Evolutionary conservation across 2,113 vertebrate genomes (phyloP), one percentile per base, ranked within the genome.

Genomic region (Mormoops blainvillei): DNA sequence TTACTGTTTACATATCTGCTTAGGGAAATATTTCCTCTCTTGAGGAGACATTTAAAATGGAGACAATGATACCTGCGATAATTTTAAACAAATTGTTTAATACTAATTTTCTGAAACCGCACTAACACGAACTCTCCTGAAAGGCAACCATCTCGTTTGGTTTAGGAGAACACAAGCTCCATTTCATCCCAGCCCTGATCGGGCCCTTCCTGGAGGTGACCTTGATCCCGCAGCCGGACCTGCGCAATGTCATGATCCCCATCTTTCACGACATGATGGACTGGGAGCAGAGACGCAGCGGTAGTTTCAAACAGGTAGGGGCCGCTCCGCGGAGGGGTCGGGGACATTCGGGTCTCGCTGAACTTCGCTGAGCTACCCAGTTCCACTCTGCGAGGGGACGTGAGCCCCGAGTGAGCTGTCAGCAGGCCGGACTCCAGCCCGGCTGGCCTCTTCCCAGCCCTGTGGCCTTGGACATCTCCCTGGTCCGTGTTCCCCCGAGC

Each of bases 211-310:
- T 99, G 95, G 99, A 99, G 98, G 99, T 99, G 97, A 99, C 99
- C 31, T 97, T 99, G 98, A 99, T 99, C 73, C 99, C 99, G 77
- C 99, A 99, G 97, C 99, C 99, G 8, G 99, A 99, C 97, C 98
- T 99, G 89, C 99, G 99, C 87, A 99, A 99, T 93, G 99, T 99
- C 96, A 99, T 99, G 99, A 99, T 99, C 98, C 99, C 99, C 56
- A 99, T 99, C 98, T 99, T 99, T 97, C 99, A 99, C 28, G 99
- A 99, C 97, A 99, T 99, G 99, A 99, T 99, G 99, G 99, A 99
- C 96, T 99, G 99, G 99, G 99, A 99, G 96, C 99, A 99, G 98
- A 99, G 99, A 45, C 98, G 99, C 91, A 99, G 99, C 28, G 99
- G 99, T 83, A 99, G 99, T 98, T 99, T 99, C 93, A 99, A 99